Base-by-base conservation (phyloP, 23 tunicate genomes). In the Oikopleura vanhoeffeni region DNA sequence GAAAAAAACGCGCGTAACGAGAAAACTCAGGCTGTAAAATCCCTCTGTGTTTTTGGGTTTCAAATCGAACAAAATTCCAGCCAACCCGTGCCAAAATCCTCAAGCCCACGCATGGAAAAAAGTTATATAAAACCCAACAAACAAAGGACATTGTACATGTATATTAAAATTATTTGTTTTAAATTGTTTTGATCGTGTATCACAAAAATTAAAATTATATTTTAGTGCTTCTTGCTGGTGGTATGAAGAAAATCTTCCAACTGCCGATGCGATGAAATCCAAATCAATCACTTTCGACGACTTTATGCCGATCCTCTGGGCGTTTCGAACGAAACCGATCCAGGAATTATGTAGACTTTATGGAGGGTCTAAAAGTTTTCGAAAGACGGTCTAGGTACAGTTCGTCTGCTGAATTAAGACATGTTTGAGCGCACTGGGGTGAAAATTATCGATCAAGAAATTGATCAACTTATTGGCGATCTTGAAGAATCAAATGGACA, bases 311-410 rank as follows among this genome's bases (percentile, higher is more conserved):
- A 18, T 13, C 35, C 35, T 71, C 34, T 71, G 79, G 79, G 32
- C 35, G 38, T 2, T 71, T 71, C 4, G 36, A 33, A 71, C 27
- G 36, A 32, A 33, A 18, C 36, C 79, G 36, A 38, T 18, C 79
- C 27, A 34, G 79, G 2, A 71, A 38, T 38, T 71, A 71, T 38
- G 79, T 18, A 32, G 79, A 71, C 79, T 71, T 71, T 38, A 18
- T 71, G 36, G 79, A 71, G 79, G 79, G 79, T 71, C 35, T 71
- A 2, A 71, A 71, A 38, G 79, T 71, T 32, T 71, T 71, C 79
- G 79, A 71, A 33, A 71, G 32, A 38, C 38, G 32, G 36, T 33
- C 36, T 32, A 30, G 32, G 3, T 33, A 38, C 27, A 71, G 32
- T 71, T 18, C 4, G 36, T 71, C 79, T 2, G 79, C 79, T 32